Percentiles rank a stretch among this genome's conserved stretches.
phyloP scores from a whole-genome alignment of 1,140 invertebrate species.

The Planococcus citri region DNA sequence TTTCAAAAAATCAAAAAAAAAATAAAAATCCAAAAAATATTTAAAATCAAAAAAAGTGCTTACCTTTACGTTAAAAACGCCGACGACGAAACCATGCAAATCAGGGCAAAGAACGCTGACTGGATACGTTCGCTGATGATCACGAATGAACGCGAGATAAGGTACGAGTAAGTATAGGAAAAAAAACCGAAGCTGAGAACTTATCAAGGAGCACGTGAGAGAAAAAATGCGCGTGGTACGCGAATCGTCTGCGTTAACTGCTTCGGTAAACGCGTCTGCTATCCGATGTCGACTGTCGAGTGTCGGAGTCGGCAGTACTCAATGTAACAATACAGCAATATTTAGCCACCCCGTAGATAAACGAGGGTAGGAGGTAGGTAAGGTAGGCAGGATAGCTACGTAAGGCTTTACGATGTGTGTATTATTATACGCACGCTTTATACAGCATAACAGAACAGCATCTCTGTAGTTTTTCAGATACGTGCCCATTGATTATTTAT shows the following conservation, averaged over 20 bases:
- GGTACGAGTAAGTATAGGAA: background rate
- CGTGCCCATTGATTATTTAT: constrained; percentile 6
- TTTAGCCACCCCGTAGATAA: too few species aligned
- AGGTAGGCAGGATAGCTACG: background rate
- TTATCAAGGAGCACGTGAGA: constrained; percentile 16
- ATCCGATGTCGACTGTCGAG: constrained; percentile 12
- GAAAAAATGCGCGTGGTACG: constrained; percentile 16
- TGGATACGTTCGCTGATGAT: background rate
- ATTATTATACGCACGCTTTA: background rate
- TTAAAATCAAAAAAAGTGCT: background rate
- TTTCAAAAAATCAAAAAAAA: background rate
- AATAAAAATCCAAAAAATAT: background rate
- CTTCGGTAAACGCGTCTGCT: constrained; percentile 13
- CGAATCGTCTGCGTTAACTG: constrained; percentile 15
- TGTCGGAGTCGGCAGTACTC: background rate
- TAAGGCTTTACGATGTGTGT: background rate
- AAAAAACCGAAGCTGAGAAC: background rate
- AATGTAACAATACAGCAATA: constrained; percentile 7
- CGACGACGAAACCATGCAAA: background rate
- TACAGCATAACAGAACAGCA: background rate
- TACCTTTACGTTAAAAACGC: background rate
- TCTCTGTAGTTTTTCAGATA: background rate
- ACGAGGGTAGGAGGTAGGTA: too few species aligned
- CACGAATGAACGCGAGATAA: constrained; percentile 2
- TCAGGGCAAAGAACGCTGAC: background rate